Percentiles rank a stretch among this genome's conserved stretches.
Evolutionary conservation across 1,140 invertebrate genomes (phyloP).

Genomic region (Caenorhabditis elegans): DNA sequence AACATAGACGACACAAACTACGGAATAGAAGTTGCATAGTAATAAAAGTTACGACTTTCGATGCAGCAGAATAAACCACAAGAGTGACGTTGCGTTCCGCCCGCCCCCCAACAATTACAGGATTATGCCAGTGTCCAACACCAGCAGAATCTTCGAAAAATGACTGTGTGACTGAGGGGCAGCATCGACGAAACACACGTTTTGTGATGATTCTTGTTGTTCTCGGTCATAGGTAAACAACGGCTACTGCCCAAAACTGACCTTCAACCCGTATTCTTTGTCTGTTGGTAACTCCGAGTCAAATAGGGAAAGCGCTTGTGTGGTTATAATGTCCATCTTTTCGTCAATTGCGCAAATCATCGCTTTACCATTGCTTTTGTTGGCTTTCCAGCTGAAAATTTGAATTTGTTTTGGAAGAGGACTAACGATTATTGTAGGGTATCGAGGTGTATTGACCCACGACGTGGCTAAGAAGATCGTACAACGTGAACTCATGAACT

Average conservation of each 20-base stretch:
- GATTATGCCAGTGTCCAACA: constrained; percentile 5
- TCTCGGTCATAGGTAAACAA: too few relatives aligned
- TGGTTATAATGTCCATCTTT: constrained; percentile 39
- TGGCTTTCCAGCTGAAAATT: constrained; percentile 25
- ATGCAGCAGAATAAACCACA: neutral
- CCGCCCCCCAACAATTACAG: neutral
- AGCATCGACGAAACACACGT: neutral
- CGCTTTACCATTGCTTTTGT: constrained; percentile 23
- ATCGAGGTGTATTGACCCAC: too few relatives aligned
- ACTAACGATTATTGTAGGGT: too few relatives aligned
- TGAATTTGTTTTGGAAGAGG: neutral
- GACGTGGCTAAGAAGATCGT: too few relatives aligned
- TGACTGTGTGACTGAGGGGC: too few relatives aligned
- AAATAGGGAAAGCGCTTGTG: constrained; percentile 21
- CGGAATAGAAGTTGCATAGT: neutral
- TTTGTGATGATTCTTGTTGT: neutral
- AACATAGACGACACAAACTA: neutral
- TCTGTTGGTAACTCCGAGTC: neutral
- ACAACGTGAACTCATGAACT: too few relatives aligned
- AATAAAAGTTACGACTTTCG: neutral
- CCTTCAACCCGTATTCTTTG: constrained; percentile 42
- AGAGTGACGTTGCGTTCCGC: neutral
- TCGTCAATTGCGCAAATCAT: constrained; percentile 29
- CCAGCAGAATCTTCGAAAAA: neutral
- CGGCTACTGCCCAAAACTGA: neutral